Base-by-base conservation (phyloP, 2,888 invertebrate species). In the Muschampia plurimacula region DNA sequence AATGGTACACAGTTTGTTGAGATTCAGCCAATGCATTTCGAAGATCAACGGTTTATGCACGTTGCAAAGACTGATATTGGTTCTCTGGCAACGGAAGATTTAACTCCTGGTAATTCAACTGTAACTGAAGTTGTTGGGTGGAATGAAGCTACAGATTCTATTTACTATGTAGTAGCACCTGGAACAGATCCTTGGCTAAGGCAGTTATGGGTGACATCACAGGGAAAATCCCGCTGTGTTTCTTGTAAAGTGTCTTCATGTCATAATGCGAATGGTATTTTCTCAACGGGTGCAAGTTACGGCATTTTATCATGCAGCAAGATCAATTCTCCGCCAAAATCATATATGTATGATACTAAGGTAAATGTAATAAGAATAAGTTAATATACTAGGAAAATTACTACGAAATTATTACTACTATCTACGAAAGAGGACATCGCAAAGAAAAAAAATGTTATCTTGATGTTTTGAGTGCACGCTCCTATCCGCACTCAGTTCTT, bases 161-260 rank as follows among this genome's bases (percentile, higher is more conserved):
- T 96, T 91, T 97, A 97, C 87, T 98, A 96, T 84, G 92, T 95
- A 73, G 96, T 96, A 0, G 96, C 97, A 0, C 95, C 96, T 1
- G 93, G 93, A 2, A 93, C 92, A 7, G 90, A 95, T 74, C 97
- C 98, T 0, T 95, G 96, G 78, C 95, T 96, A 78, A 95, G 96
- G 74, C 98, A 98, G 73, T 76, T 97, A 95, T 89, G 95, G 92
- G 74, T 96, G 85, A 80, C 96, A 0, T 81, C 89, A 0, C 95
- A 95, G 0, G 90, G 93, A 0, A 95, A 96, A 63, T 96, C 97
- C 76, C 92, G 91, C 36, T 95, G 95, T 64, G 94, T 95, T 41
- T 95, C 96, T 0, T 96, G 96, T 86, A 96, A 96, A 77, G 95
- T 96, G 2, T 89, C 97, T 6, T 89, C 94, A 0, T 99, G 98